phyloP scores from a whole-genome alignment of 2,113 vertebrate genomes.

The Trogon surrucura region DNA sequence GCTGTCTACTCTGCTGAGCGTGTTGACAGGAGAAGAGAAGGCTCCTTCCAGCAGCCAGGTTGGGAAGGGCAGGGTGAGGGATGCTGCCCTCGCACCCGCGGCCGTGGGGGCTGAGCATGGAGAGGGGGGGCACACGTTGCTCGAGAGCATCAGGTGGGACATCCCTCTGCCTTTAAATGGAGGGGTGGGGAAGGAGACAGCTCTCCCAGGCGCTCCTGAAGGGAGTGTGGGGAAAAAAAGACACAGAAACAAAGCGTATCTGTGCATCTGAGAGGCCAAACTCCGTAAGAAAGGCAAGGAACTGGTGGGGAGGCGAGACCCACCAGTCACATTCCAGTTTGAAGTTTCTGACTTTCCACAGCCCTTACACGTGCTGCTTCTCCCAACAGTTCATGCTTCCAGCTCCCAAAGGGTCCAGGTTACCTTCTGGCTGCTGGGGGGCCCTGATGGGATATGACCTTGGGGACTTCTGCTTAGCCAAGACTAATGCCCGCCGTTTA shows the following conservation, averaged over 20 bases:
- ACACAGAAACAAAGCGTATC: accelerated
- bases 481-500: background rate
- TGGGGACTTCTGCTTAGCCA: background rate
- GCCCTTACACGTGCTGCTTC: background rate
- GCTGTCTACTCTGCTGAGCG: background rate
- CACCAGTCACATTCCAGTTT: background rate
- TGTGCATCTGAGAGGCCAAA: background rate
- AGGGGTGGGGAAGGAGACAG: background rate
- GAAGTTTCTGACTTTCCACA: background rate
- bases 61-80: background rate
- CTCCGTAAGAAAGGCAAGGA: background rate
- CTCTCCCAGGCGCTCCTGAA: background rate
- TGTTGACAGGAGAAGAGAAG: background rate
- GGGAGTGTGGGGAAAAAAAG: accelerated
- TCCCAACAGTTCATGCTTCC: background rate
- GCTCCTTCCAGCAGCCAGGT: background rate
- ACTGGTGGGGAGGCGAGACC: background rate
- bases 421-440: background rate
- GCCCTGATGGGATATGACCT: background rate
- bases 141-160: background rate
- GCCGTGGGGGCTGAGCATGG: accelerated
- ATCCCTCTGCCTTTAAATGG: background rate
- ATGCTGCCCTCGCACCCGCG: background rate
- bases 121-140: background rate
- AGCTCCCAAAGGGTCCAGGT: background rate